Evolutionary conservation across 2,888 invertebrate genomes (phyloP), one percentile per base, ranked within the genome.

Genomic region (Leptopilina drosophilae): DNA sequence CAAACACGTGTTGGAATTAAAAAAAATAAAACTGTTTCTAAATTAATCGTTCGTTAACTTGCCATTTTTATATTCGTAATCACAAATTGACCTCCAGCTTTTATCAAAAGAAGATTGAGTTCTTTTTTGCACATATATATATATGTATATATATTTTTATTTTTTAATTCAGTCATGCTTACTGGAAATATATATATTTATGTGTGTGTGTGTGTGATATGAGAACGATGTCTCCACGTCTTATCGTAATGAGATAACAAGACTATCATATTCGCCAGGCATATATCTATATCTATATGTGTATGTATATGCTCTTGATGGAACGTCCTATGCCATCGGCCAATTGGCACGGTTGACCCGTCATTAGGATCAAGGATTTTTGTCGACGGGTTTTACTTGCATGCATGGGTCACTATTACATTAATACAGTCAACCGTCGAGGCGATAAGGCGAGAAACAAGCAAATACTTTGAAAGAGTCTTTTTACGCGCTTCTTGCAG

Each of bases 351-450:
- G 87, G 87, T 87, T 89, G 89, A 90, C 89, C 90, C 85, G 87
- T 89, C 90, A 90, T 91, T 91, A 91, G 90, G 90, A 90, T 89
- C 90, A 90, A 90, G 90, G 90, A 90, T 90, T 86, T 87, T 82
- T 66, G 79, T 77, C 78, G 69, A 53, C 53, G 73, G 64, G 78
- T 77, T 80, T 49, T 77, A 77, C 53, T 59, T 65, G 77, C 69
- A 79, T 73, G 73, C 73, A 73, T 73, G 73, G 69, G 73, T 73
- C 73, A 73, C 73, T 73, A 56, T 73, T 40, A 33, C 73, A 56
- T 73, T 49, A 69, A 73, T 40, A 73, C 26, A 69, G 20, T 12
- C 49, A 56, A 33, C 73, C 73, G 53, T 53, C 9, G 53, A 33
- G 9, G n/a, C 73, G 56, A 73, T 73, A 53, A 56, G 14, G 53